A percentile compares a stretch with the other conserved stretches of the same genome.
Conservation (phyloP, 35 echinoderm and acorn worm genomes). For the Chiridota heheva region DNA sequence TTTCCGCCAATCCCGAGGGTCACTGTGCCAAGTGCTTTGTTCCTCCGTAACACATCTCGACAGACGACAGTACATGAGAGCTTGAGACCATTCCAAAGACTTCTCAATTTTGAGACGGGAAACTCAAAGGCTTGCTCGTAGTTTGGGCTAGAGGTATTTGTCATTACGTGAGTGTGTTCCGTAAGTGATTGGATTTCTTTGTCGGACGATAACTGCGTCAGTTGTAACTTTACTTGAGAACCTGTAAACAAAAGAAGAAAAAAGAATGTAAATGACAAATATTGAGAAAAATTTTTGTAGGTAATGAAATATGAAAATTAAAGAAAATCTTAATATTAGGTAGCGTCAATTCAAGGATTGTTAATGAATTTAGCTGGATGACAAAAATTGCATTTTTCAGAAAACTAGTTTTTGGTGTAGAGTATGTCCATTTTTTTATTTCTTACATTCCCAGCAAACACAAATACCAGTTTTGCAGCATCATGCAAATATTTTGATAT, state of each 20-base stretch:
- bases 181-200: not conserved
- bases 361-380: not conserved
- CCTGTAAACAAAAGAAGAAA: slow-evolving; percentile 25
- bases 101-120: slow-evolving; percentile 55
- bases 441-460: no score
- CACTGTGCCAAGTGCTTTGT: slow-evolving; percentile 45
- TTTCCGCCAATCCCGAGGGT: slow-evolving; percentile 53
- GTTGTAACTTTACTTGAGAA: slow-evolving; percentile 25
- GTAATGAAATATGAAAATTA: not conserved
- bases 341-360: not conserved
- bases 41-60: slow-evolving; percentile 29
- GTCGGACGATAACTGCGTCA: slow-evolving; percentile 38
- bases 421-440: not conserved
- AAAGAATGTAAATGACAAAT: no score
- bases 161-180: not conserved
- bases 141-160: slow-evolving; percentile 37
- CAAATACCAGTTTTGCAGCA: no score
- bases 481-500: no score
- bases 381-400: not conserved
- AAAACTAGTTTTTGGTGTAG: not conserved
- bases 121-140: slow-evolving; percentile 81
- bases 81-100: slow-evolving; percentile 62
- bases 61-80: slow-evolving; percentile 52
- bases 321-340: not conserved
- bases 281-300: no score